A percentile compares a stretch with the other conserved stretches of the same genome.
Evolutionary conservation across 23 tunicate genomes (phyloP).

Genomic region (Halocynthia aurantium): DNA sequence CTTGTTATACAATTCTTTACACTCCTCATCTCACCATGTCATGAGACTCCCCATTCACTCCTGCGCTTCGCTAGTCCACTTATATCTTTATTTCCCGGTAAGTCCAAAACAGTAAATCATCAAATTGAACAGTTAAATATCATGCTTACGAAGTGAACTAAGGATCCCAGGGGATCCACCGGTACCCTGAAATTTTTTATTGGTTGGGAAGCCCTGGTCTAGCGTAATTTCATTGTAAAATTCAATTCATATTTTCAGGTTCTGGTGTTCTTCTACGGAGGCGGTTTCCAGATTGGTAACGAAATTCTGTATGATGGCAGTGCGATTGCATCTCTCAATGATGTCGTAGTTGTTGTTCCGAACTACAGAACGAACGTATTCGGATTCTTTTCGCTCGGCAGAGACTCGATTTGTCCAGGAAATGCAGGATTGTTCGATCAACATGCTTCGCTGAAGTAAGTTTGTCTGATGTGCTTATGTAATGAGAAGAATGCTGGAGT

Average conservation of each 20-base stretch:
- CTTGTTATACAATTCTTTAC: too few relatives aligned
- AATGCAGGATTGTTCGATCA: slow-evolving; percentile 70
- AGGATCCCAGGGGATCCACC: too few relatives aligned
- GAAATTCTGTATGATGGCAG: slow-evolving; percentile 28
- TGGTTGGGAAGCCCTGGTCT: too few relatives aligned
- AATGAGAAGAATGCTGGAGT: not conserved
- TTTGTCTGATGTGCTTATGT: slow-evolving; percentile 1
- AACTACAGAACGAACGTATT: slow-evolving; percentile 49
- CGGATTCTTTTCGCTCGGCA: slow-evolving; percentile 52
- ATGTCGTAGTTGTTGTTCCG: slow-evolving; percentile 68
- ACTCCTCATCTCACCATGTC: not conserved
- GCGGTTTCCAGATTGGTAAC: slow-evolving; percentile 45
- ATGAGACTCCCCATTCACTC: not conserved
- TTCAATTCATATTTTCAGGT: slow-evolving; percentile 27
- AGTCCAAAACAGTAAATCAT: too few relatives aligned
- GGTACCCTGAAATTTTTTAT: too few relatives aligned
- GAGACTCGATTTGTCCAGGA: slow-evolving; percentile 52
- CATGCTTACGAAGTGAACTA: too few relatives aligned
- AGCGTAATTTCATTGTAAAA: too few relatives aligned
- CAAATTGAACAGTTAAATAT: too few relatives aligned
- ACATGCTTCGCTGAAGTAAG: slow-evolving; percentile 54
- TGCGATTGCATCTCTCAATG: slow-evolving; percentile 37
- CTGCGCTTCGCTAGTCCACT: too few relatives aligned
- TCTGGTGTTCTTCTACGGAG: slow-evolving; percentile 64
- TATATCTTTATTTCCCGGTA: too few relatives aligned